Evolutionary conservation across 2,888 invertebrate genomes (phyloP).

Genomic region (Cephus rjabovi): DNA sequence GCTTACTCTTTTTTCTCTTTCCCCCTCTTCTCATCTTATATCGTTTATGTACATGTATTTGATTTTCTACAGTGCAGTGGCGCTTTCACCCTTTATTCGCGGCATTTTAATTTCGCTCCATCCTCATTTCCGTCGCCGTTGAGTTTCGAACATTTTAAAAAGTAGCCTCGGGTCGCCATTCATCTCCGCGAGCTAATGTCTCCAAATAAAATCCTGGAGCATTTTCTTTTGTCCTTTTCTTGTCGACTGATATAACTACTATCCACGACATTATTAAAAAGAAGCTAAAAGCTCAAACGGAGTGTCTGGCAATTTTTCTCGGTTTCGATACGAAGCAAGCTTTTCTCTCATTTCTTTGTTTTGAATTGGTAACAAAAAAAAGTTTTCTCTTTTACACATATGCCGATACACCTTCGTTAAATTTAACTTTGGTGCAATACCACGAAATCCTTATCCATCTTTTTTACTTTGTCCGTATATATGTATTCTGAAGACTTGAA

Average conservation of each 20-base stretch:
- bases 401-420: neutral
- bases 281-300: neutral
- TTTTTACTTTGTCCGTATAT: neutral
- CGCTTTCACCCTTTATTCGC: conserved; percentile 14
- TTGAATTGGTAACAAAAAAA: neutral
- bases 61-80: conserved; percentile 33
- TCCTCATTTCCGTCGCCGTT: neutral
- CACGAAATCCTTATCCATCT: neutral
- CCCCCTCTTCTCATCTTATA: conserved; percentile 28
- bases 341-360: neutral
- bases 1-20: neutral
- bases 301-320: neutral
- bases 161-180: neutral
- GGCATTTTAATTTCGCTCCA: conserved; percentile 6
- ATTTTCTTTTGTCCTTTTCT: conserved; percentile 6
- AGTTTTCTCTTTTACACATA: neutral
- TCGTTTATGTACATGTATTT: conserved; percentile 35
- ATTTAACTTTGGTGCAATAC: neutral
- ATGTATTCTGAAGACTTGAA: neutral
- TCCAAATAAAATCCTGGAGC: conserved; percentile 1
- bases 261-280: neutral
- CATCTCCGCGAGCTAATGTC: conserved; percentile 13
- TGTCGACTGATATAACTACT: neutral
- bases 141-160: neutral
- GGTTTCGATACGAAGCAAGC: neutral